Conservation (phyloP, 2,113 vertebrate species). For the Benitochromis conjunctus region DNA sequence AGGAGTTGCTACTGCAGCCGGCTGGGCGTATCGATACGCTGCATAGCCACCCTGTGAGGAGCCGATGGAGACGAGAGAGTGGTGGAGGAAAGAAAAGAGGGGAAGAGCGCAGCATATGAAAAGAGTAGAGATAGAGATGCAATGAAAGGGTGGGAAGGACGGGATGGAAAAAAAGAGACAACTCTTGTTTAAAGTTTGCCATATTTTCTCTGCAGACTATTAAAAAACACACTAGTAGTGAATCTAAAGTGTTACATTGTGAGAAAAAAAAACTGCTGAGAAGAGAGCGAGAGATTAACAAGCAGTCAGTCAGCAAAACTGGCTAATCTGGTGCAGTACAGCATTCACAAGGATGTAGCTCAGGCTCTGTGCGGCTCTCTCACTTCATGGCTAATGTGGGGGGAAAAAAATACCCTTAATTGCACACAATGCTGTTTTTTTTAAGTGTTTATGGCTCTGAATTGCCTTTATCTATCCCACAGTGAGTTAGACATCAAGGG, state of each 20-base stretch:
- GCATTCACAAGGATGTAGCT: slow-evolving; percentile 73
- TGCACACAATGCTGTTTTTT: not conserved
- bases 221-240: slow-evolving; percentile 12
- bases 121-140: not conserved
- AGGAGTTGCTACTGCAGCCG: slow-evolving; percentile 91
- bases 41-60: slow-evolving; percentile 90
- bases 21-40: slow-evolving; percentile 98
- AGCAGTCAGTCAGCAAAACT: slow-evolving; percentile 73
- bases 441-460: not conserved
- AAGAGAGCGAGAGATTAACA: slow-evolving; percentile 66
- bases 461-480: not conserved
- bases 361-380: slow-evolving; percentile 65
- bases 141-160: not conserved
- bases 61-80: slow-evolving; percentile 28
- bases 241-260: slow-evolving; percentile 61
- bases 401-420: not conserved
- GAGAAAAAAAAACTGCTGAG: slow-evolving; percentile 56
- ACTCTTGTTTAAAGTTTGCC: slow-evolving; percentile 1
- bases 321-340: slow-evolving; percentile 72
- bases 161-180: slow-evolving; percentile 17
- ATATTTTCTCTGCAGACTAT: not conserved
- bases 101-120: not conserved
- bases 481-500: slow-evolving; percentile 53
- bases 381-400: slow-evolving; percentile 62
- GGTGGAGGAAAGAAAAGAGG: not conserved